Base-by-base conservation (phyloP, 2,113 vertebrate species). In the Pardalotus punctatus region DNA sequence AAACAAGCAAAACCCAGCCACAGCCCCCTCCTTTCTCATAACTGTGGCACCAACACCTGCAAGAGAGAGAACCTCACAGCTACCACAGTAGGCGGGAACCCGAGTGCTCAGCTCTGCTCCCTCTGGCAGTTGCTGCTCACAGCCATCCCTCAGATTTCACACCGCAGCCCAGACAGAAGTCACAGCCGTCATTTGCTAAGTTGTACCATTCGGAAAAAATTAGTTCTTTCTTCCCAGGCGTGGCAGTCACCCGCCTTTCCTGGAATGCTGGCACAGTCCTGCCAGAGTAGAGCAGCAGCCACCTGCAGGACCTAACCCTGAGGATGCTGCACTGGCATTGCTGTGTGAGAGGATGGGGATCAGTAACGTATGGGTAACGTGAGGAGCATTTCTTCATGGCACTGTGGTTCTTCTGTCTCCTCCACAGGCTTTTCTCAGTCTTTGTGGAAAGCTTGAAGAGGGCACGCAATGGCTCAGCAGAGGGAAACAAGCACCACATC, bases 201-300 rank as follows among this genome's bases (percentile, higher is more conserved):
- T 81, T 74, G 69, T 82, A 51, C 90, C 85, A 24, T 54, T 94
- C 3, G 56, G 92, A 92, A 96, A 70, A 94, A 88, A 93, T n/a
- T 25, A 90, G 67, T 64, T 88, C 21, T 4, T 15, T 84, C 88
- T 60, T 88, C 85, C 80, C 47, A 86, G 76, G 90, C 6, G 0
- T 3, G 4, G 81, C 48, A 45, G 67, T 43, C 1, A 0, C 40
- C 45, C 18, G 50, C 65, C 56, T 43, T 79, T 42, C 74, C 66
- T 0, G 0, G 16, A 76, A 42, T 0, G 0, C 0, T 18, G 51
- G 40, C 1, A 0, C 36, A 45, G 35, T 14, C 45, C 85, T 53
- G 71, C 48, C 7, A 1, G 21, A 20, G 9, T 76, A 33, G 54
- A 48, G 40, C 61, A 57, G 29, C 35, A 40, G 33, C 38, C 71